phyloP scores from a whole-genome alignment of 2,113 vertebrate species.

The Larimichthys polyactis region DNA sequence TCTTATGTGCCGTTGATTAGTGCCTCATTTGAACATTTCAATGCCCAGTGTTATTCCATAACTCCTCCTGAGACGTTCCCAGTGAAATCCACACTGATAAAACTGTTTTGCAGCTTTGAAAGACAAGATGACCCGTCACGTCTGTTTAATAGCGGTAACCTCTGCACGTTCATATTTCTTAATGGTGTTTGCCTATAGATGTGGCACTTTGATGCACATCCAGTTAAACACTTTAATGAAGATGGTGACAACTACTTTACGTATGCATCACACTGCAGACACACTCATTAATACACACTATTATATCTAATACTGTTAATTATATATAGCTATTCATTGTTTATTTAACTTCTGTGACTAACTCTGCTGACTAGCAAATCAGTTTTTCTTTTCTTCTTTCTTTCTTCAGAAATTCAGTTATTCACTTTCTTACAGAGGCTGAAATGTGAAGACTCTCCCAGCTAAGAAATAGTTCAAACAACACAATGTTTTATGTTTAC shows the following conservation, averaged over 20 bases:
- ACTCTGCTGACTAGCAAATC: background rate
- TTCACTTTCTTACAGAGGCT: background rate
- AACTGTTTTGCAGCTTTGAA: background rate
- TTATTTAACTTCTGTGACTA: background rate
- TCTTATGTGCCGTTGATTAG: background rate
- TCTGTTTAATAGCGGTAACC: constrained; percentile 3
- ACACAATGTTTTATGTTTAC: background rate
- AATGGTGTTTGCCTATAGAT: background rate
- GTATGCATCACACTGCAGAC: background rate
- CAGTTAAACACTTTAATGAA: background rate
- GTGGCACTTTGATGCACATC: background rate
- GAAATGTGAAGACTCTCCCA: background rate
- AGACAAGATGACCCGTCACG: background rate
- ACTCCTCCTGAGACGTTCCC: background rate
- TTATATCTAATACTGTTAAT: background rate
- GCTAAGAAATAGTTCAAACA: too few species aligned
- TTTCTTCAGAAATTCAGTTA: background rate
- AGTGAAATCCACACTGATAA: background rate
- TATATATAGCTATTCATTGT: background rate
- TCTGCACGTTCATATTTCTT: background rate
- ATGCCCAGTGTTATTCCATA: background rate
- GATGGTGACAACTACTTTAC: background rate
- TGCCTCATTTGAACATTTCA: background rate
- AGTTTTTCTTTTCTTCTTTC: background rate
- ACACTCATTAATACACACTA: background rate